Evolutionary conservation across 53 echinoderm and acorn worm genomes (phyloP).

Genomic region (Holothuria leucospilota): DNA sequence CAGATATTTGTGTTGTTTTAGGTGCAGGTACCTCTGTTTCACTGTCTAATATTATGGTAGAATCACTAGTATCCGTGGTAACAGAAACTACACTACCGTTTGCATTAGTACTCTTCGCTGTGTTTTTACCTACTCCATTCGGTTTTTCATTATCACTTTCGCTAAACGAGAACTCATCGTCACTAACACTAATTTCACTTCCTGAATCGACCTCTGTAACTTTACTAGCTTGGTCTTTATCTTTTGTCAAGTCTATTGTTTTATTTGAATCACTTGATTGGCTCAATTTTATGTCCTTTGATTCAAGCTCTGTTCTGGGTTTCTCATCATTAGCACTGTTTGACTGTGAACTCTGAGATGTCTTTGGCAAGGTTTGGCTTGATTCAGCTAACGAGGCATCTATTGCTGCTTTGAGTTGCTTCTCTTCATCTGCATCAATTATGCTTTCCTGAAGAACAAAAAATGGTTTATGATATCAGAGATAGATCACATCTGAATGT

Average conservation of each 20-base stretch:
- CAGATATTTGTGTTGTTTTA: too few relatives aligned
- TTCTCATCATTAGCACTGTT: not conserved
- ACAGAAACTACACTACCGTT: not conserved
- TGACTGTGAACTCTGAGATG: slow-evolving; percentile 1
- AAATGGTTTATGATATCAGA: not conserved
- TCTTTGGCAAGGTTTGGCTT: slow-evolving; percentile 12
- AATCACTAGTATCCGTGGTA: not conserved
- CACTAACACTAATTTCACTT: slow-evolving; percentile 29
- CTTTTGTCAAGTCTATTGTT: slow-evolving; percentile 21
- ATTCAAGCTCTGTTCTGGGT: not conserved
- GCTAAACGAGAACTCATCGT: slow-evolving; percentile 43
- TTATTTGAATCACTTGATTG: not conserved
- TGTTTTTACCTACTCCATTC: not conserved
- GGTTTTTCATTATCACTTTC: slow-evolving; percentile 24
- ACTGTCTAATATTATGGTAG: not conserved
- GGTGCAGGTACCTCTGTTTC: not conserved
- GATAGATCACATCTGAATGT: too few relatives aligned
- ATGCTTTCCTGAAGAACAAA: slow-evolving; percentile 63
- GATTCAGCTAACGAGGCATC: slow-evolving; percentile 92
- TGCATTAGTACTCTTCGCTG: not conserved
- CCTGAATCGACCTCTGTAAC: slow-evolving; percentile 13
- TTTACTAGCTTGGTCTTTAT: slow-evolving; percentile 16
- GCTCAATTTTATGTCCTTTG: not conserved
- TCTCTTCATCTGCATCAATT: slow-evolving; percentile 94
- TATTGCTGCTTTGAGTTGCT: slow-evolving; percentile 93